A percentile compares a stretch with the other conserved stretches of the same genome.
phyloP scores from a whole-genome alignment of 2,113 vertebrate genomes.

The Heterotilapia buettikoferi region DNA sequence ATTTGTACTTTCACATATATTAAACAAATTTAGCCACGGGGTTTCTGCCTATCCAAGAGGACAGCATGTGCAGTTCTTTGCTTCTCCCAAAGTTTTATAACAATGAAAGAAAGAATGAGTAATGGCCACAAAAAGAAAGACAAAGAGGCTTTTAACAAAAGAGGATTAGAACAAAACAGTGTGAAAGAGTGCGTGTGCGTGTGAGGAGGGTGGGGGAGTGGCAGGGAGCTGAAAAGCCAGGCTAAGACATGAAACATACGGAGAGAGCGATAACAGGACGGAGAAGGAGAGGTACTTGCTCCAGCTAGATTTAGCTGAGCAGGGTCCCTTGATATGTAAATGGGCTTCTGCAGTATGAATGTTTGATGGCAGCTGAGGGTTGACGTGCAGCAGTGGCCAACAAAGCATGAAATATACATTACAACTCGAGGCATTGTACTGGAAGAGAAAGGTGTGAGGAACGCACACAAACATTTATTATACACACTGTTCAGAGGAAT shows the following conservation, averaged over 20 bases:
- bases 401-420: slow-evolving; percentile 65
- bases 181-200: not conserved
- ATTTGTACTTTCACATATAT: not conserved
- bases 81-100: not conserved
- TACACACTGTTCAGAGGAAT: not conserved
- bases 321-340: slow-evolving; percentile 60
- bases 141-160: slow-evolving; percentile 56
- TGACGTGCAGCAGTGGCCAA: slow-evolving; percentile 35
- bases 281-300: slow-evolving; percentile 18
- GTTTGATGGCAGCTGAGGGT: slow-evolving; percentile 55
- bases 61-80: not conserved
- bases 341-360: slow-evolving; percentile 43
- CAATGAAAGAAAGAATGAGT: slow-evolving; percentile 11
- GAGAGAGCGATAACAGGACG: slow-evolving; percentile 22
- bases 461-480: not conserved
- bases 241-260: slow-evolving; percentile 37
- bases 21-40: not conserved
- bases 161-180: slow-evolving; percentile 38
- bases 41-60: not conserved
- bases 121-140: slow-evolving; percentile 17
- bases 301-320: slow-evolving; percentile 23
- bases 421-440: slow-evolving; percentile 33
- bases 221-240: not conserved
- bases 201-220: not conserved
- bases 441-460: slow-evolving; percentile 29